Evolutionary conservation across 2,113 vertebrate genomes (phyloP).

Genomic region (Lepus europaeus): DNA sequence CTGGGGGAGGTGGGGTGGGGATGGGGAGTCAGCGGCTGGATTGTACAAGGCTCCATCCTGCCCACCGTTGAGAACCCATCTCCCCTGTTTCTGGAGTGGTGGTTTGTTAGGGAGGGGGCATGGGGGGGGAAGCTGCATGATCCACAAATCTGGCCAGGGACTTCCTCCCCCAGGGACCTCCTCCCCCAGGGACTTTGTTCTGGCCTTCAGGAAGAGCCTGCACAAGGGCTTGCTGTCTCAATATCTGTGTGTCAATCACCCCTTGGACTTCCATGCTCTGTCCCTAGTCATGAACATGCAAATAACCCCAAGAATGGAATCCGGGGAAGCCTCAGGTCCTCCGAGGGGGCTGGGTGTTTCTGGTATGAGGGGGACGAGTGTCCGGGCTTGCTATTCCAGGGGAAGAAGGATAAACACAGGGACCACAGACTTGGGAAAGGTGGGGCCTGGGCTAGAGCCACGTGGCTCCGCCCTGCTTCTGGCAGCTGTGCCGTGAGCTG

Average conservation of each 20-base stretch:
- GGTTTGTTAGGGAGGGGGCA: not conserved
- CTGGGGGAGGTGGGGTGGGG: not conserved
- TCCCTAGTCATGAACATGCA: constrained; percentile 61
- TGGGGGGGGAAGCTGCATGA: not conserved
- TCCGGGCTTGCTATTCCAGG: not conserved
- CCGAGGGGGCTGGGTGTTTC: constrained; percentile 36
- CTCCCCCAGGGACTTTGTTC: not conserved
- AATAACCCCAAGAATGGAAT: constrained; percentile 56
- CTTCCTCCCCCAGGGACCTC: not conserved
- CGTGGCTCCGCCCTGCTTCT: not conserved
- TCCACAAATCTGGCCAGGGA: not conserved
- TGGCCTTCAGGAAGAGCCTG: not conserved
- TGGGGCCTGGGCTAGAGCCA: fast-evolving
- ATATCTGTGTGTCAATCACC: not conserved
- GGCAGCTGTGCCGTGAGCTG: not conserved
- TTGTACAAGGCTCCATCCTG: not conserved
- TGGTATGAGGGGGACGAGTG: not conserved
- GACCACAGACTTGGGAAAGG: not conserved
- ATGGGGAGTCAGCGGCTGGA: not conserved
- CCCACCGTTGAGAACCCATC: not conserved
- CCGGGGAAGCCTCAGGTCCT: not conserved
- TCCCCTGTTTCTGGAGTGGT: not conserved
- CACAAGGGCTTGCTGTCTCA: not conserved
- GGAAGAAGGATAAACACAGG: not conserved
- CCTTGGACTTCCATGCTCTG: constrained; percentile 39